A percentile compares a stretch with the other conserved stretches of the same genome.
Evolutionary conservation across 2,797 vertebrate genomes (phyloP).

Genomic region (Ctenopoma kingsleyae): DNA sequence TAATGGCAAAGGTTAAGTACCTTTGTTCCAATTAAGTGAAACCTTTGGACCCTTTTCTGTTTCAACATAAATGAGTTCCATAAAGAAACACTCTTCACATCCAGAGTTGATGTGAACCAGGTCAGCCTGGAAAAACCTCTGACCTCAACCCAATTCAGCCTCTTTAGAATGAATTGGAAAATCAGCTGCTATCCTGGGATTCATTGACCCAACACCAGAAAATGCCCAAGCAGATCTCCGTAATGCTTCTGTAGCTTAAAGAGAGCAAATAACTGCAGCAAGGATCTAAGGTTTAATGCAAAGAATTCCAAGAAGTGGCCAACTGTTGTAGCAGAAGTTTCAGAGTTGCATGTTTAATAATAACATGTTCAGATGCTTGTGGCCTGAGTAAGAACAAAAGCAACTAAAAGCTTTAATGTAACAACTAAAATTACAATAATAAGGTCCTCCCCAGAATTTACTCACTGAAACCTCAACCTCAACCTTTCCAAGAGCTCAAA

Average conservation of each 20-base stretch:
- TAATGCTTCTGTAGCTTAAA: neutral
- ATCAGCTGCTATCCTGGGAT: neutral
- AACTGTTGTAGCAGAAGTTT: neutral
- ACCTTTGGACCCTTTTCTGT: neutral
- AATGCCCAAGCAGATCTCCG: neutral
- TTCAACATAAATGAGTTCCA: neutral
- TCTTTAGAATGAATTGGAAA: neutral
- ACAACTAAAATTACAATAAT: neutral
- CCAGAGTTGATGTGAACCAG: neutral
- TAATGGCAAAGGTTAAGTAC: neutral
- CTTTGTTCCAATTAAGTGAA: neutral
- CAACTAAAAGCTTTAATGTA: neutral
- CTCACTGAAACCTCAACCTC: slow-evolving; percentile 42
- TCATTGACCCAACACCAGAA: neutral
- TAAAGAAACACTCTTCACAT: neutral
- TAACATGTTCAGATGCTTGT: neutral
- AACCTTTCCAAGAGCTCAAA: slow-evolving; percentile 45
- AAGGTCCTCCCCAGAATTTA: neutral
- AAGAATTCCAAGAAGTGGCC: neutral
- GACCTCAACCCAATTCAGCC: neutral
- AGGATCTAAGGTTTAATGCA: neutral
- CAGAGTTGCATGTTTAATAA: neutral
- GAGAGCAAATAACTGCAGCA: neutral
- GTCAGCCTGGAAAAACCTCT: neutral
- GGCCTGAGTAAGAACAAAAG: neutral